A percentile compares a stretch with the other conserved stretches of the same genome.
phyloP scores from a whole-genome alignment of 2,888 invertebrate genomes.

The Phymatocera aterrima region DNA sequence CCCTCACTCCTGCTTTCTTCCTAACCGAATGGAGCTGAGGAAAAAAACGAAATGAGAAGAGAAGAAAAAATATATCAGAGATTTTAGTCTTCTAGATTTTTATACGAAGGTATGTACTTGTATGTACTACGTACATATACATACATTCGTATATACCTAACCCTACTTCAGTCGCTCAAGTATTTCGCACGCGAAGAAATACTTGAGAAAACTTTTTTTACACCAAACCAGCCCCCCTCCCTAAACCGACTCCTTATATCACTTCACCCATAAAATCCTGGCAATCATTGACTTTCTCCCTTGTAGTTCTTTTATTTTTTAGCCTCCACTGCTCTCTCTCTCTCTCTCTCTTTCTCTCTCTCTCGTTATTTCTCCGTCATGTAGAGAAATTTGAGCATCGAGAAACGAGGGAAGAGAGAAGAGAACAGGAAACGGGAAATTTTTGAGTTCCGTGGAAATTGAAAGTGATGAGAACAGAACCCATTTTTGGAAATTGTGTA shows the following conservation, averaged over 20 bases:
- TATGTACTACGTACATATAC: no score
- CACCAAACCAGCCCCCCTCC: neutral
- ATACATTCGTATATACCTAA: neutral
- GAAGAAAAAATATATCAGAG: neutral
- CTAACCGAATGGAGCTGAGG: neutral
- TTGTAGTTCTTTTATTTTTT: neutral
- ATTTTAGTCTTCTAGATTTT: neutral
- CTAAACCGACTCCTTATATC: neutral
- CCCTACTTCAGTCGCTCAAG: neutral
- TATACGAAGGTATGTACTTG: no score
- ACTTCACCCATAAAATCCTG: slow-evolving; percentile 29
- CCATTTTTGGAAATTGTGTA: no score
- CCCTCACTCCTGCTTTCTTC: neutral
- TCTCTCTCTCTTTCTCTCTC: neutral
- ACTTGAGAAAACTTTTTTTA: slow-evolving; percentile 30
- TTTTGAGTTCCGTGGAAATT: no score
- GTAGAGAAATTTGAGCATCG: no score
- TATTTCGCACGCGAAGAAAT: neutral
- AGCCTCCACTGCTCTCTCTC: neutral
- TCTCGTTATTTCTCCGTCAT: neutral
- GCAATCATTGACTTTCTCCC: slow-evolving; percentile 21
- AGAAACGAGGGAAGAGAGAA: no score
- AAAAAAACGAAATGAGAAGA: no score
- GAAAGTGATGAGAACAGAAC: no score
- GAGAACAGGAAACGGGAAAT: no score